phyloP scores from a whole-genome alignment of 2,113 vertebrate genomes.

The Peucedramus taeniatus region DNA sequence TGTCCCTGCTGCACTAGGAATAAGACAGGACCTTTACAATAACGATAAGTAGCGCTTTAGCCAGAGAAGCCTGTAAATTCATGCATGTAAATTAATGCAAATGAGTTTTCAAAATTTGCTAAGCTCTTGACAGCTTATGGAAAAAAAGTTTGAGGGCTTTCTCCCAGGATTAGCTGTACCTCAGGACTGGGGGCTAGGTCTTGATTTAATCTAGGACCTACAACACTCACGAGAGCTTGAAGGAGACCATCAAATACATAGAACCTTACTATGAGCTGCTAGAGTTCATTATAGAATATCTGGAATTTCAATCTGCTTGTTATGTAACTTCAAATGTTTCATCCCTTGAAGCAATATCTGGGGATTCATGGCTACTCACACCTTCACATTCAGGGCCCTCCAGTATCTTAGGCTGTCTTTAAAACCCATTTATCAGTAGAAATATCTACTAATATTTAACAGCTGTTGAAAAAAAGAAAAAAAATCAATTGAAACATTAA shows the following conservation, averaged over 20 bases:
- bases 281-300: neutral
- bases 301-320: neutral
- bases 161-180: neutral
- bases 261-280: neutral
- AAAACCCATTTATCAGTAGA: neutral
- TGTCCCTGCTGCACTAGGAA: neutral
- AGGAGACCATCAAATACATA: neutral
- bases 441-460: neutral
- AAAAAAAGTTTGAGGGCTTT: neutral
- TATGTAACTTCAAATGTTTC: neutral
- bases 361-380: neutral
- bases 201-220: neutral
- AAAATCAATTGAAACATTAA: neutral
- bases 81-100: neutral
- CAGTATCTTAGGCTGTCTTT: neutral
- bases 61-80: neutral
- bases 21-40: neutral
- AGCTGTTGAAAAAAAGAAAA: neutral
- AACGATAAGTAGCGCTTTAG: neutral
- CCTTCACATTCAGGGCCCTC: neutral
- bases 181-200: neutral
- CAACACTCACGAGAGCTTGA: neutral
- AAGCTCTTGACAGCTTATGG: neutral
- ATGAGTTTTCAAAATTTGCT: neutral
- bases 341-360: neutral